Percentiles rank a stretch among this genome's conserved stretches.
phyloP scores from a whole-genome alignment of 2,888 invertebrate genomes.

The Eumerus sabulonum region DNA sequence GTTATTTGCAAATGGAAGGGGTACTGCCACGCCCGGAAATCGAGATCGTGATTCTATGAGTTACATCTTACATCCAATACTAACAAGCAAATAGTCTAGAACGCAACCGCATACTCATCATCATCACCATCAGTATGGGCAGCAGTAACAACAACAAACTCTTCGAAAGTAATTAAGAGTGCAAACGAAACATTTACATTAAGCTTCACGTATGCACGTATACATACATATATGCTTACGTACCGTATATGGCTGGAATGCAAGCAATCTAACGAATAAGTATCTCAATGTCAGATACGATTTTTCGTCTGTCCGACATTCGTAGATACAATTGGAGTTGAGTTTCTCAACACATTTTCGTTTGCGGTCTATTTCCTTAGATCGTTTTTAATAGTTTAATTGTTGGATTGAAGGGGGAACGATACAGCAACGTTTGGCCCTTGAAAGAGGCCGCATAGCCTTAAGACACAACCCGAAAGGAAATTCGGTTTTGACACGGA shows the following conservation, averaged over 20 bases:
- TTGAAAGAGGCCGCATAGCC: constrained; percentile 7
- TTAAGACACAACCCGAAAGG: constrained; percentile 20
- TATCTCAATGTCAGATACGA: constrained; percentile 57
- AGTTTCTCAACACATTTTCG: constrained; percentile 53
- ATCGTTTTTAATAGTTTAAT: constrained; percentile 63
- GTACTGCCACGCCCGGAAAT: constrained; percentile 61
- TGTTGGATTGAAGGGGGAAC: constrained; percentile 10
- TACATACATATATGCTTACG: too few relatives aligned
- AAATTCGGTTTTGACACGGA: constrained; percentile 59
- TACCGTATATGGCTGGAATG: constrained; percentile 41
- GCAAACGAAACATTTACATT: constrained; percentile 54
- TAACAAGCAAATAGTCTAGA: too few relatives aligned
- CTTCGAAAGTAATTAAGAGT: constrained; percentile 47
- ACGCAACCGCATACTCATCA: constrained; percentile 26
- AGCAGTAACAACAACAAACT: constrained; percentile 33
- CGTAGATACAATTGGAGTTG: background rate
- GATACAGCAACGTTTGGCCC: background rate
- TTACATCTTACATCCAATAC: background rate
- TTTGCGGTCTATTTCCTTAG: constrained; percentile 65
- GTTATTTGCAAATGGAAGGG: constrained; percentile 46
- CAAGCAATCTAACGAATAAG: constrained; percentile 43
- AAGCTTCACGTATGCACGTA: constrained; percentile 21
- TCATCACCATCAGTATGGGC: constrained; percentile 34
- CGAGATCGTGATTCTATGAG: constrained; percentile 60
- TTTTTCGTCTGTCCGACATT: too few relatives aligned